Evolutionary conservation across 2,113 vertebrate genomes (phyloP), one percentile per base, ranked within the genome.

Genomic region (Eptesicus fuscus): DNA sequence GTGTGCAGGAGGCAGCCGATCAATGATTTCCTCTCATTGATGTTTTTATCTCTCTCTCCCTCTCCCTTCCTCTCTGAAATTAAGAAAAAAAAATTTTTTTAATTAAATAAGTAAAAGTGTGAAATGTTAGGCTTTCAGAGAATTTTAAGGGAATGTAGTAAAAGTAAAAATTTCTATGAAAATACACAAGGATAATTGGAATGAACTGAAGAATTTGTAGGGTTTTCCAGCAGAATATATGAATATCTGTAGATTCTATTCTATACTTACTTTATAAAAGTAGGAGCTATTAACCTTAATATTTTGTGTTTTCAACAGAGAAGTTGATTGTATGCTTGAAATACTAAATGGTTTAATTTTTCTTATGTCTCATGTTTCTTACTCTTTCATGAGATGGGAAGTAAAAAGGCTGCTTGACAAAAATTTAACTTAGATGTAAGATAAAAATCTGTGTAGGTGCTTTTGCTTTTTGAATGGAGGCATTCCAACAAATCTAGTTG

Each of bases 211-310:
- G 44, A 83, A 71, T 95, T 85, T 82, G 11, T 83, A 70, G 37
- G 28, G 53, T 94, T 77, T 92, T 30, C 78, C 96, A 96, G 88
- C 84, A 97, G 97, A 93, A 96, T 96, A 61, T 97, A 97, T 97
- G 96, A 98, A 97, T 92, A 84, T 97, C 94, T 97, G 88, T 97
- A 23, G 83, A 53, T 97, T 89, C 32, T 49, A 13, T 80, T 44
- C 25, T 49, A 10, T 80, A 51, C 20, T 88, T 92, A 88, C 47
- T 96, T 96, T 82, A 84, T 84, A 65, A 89, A 96, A 89, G 67
- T 44, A 78, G 44, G 80, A 70, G 59, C 28, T 88, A 7, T 74
- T 96, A 95, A 71, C 61, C 32, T 65, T 87, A 95, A n/a, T 77
- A 51, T 87, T 85, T 95, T 89, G 18, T 87, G n/a, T 71, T 63